Percentiles rank a stretch among this genome's conserved stretches.
phyloP scores from a whole-genome alignment of 2,113 vertebrate species.

The Epinephelus fuscoguttatus region DNA sequence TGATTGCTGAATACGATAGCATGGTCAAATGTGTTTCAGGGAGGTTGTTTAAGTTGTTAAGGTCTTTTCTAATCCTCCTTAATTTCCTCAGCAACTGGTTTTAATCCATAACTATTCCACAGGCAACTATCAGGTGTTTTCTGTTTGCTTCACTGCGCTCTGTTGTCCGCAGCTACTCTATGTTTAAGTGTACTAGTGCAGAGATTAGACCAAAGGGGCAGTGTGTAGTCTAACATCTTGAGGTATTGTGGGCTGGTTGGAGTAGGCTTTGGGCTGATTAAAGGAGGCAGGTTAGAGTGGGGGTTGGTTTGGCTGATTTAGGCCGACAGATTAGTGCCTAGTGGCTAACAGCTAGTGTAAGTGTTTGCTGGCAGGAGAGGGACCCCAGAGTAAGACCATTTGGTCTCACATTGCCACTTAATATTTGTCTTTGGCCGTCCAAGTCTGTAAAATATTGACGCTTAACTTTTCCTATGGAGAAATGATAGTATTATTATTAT shows the following conservation, averaged over 20 bases:
- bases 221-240: slow-evolving; percentile 59
- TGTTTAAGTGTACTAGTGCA: slow-evolving; percentile 46
- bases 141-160: background rate
- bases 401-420: background rate
- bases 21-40: background rate
- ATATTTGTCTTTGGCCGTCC: background rate
- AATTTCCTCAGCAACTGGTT: background rate
- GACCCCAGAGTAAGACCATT: slow-evolving; percentile 24
- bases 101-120: background rate
- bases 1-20: background rate
- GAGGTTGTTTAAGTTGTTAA: too few species aligned
- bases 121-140: background rate
- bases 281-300: slow-evolving; percentile 73
- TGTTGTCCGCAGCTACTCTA: slow-evolving; percentile 18
- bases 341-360: slow-evolving; percentile 49
- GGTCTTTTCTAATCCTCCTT: background rate
- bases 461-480: background rate
- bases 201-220: slow-evolving; percentile 52
- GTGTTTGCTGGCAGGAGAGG: slow-evolving; percentile 37
- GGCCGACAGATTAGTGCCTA: slow-evolving; percentile 65
- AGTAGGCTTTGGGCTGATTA: slow-evolving; percentile 75
- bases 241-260: slow-evolving; percentile 53
- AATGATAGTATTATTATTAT: background rate
- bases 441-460: slow-evolving; percentile 6
- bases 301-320: slow-evolving; percentile 72